Evolutionary conservation across 2,797 vertebrate species (phyloP), one percentile per base, ranked within the genome.

Genomic region (Chaetodon trifasciatus): DNA sequence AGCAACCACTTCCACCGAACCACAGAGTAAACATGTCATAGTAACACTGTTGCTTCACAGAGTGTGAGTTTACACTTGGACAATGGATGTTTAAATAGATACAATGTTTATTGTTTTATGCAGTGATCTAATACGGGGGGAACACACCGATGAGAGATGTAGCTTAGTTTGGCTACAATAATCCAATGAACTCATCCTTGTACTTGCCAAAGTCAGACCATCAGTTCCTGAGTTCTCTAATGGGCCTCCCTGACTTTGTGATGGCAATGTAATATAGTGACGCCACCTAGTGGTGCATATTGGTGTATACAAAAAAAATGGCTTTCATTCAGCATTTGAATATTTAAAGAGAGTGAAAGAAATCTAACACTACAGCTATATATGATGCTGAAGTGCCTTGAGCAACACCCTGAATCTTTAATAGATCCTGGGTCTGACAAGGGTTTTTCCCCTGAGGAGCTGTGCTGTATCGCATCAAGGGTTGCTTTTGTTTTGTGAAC

Each of bases 171-270:
- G 65, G 84, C 75, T 44, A 13, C 69, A 79, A 50, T 17, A 47
- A 82, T 53, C 63, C 56, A 71, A 50, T 91, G 88, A 91, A 89
- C 74, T 88, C 84, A 79, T 88, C 67, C 35, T 63, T 64, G 11
- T 1, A 32, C 32, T 65, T 70, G 85, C 81, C 79, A 78, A 71
- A 78, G 52, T 80, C 66, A 64, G 64, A 46, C 70, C 62, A 76
- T 74, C 10, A 73, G 55, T 24, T 44, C 63, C 49, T 57, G 56
- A 37, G 62, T 47, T 56, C 66, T 58, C 52, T 53, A 13, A 28
- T 23, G 61, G 60, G 21, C 47, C 11, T 7, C 7, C 68, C 55
- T 13, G 8, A 8, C 46, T n/a, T 7, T 40, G 11, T 8, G 17
- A 37, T 16, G 1, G 10, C 17, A 61, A 6, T n/a, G 7, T 63